Evolutionary conservation across 2,797 vertebrate genomes (phyloP).

Genomic region (Podarcis lilfordi): DNA sequence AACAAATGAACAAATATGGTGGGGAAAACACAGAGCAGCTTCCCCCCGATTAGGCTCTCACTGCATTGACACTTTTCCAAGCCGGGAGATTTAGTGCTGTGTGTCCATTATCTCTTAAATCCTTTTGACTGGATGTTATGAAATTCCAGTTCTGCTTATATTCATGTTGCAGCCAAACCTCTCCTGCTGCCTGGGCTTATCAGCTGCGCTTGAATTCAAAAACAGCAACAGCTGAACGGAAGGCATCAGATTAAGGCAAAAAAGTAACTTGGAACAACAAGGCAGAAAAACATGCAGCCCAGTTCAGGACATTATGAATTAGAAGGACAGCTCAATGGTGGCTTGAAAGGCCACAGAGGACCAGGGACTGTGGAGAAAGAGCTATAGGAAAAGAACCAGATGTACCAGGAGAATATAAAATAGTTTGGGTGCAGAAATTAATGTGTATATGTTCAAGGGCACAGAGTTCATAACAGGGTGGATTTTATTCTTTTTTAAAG

Average conservation of each 20-base stretch:
- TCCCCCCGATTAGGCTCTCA: neutral
- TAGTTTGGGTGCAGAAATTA: neutral
- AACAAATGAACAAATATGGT: constrained; percentile 36
- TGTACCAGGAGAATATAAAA: neutral
- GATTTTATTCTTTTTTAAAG: too few species aligned
- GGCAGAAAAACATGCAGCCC: neutral
- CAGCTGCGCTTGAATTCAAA: constrained; percentile 18
- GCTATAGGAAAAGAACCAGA: too few species aligned
- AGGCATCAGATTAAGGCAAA: constrained; percentile 7
- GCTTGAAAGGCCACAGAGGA: neutral
- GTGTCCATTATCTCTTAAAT: constrained; percentile 31
- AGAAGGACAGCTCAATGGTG: neutral
- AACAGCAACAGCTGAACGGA: constrained; percentile 17
- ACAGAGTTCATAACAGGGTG: neutral
- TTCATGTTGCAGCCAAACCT: constrained; percentile 13
- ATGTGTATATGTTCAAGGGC: neutral
- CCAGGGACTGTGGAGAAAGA: neutral
- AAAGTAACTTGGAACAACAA: neutral
- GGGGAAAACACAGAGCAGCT: constrained; percentile 7
- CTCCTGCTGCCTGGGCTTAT: constrained; percentile 8
- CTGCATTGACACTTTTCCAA: constrained; percentile 27
- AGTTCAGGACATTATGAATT: neutral
- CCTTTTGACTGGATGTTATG: constrained; percentile 37
- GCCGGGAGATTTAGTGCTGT: constrained; percentile 11
- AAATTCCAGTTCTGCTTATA: constrained; percentile 31